Conservation (phyloP, 1,140 invertebrate genomes). For the Eriocheir sinensis region DNA sequence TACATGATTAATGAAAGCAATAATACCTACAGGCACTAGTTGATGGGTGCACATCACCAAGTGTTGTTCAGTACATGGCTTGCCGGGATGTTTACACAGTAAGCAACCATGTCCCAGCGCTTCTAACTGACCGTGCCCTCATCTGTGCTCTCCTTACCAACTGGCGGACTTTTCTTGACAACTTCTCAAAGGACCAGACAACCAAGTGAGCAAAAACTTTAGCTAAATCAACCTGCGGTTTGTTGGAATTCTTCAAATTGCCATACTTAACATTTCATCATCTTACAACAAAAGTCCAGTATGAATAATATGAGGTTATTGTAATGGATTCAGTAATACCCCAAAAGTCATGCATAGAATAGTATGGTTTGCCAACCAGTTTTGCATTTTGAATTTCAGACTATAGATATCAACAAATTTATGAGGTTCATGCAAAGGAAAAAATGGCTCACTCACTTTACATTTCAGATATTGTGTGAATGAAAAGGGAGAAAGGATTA, state of each 20-base stretch:
- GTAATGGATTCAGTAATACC: too few relatives aligned
- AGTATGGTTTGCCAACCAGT: too few relatives aligned
- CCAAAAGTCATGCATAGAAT: too few relatives aligned
- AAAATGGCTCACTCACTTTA: too few relatives aligned
- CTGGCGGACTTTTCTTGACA: conserved; percentile 60
- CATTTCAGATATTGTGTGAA: conserved; percentile 67
- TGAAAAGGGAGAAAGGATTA: conserved; percentile 57
- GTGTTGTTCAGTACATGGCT: conserved; percentile 70
- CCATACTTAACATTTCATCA: too few relatives aligned
- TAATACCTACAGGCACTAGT: conserved; percentile 50
- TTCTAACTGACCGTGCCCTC: conserved; percentile 53
- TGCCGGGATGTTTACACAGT: conserved; percentile 70
- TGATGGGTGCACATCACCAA: conserved; percentile 69
- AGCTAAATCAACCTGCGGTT: too few relatives aligned
- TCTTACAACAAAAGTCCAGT: too few relatives aligned
- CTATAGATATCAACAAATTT: too few relatives aligned
- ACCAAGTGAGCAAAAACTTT: conserved; percentile 65
- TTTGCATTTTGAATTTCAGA: too few relatives aligned
- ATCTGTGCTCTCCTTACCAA: conserved; percentile 55
- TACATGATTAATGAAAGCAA: not conserved
- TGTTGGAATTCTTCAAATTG: too few relatives aligned
- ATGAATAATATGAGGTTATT: too few relatives aligned
- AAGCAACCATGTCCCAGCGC: conserved; percentile 64
- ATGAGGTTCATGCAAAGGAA: too few relatives aligned
- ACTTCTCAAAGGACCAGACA: conserved; percentile 48